Evolutionary conservation across 2,113 vertebrate genomes (phyloP).

Genomic region (Promerops cafer): DNA sequence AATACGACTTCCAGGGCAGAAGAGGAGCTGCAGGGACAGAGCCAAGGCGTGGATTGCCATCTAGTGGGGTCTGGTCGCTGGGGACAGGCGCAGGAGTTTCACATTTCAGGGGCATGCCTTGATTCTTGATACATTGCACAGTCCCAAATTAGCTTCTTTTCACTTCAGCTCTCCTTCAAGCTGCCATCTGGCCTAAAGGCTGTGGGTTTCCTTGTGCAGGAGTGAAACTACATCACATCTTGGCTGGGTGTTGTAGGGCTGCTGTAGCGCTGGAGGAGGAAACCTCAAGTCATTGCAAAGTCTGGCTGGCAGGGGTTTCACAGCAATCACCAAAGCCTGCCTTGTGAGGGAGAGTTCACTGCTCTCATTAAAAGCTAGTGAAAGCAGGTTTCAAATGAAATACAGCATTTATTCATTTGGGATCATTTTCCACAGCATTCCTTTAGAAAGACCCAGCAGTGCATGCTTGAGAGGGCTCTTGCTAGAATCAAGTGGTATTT

Average conservation of each 20-base stretch:
- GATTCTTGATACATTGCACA: background rate
- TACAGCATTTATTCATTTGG: background rate
- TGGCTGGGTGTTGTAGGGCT: background rate
- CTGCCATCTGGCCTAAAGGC: background rate
- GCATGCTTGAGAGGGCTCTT: background rate
- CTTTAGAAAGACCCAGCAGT: background rate
- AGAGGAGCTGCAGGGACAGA: background rate
- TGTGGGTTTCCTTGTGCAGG: background rate
- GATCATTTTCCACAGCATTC: background rate
- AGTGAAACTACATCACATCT: background rate
- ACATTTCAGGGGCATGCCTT: accelerated
- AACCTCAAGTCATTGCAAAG: background rate
- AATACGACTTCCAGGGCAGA: background rate
- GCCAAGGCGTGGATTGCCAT: background rate
- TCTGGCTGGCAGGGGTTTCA: background rate
- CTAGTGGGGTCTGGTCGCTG: slow-evolving; percentile 38
- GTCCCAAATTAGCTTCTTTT: background rate
- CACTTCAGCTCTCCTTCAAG: background rate
- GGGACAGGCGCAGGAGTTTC: background rate
- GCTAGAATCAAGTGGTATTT: background rate
- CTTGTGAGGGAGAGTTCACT: background rate
- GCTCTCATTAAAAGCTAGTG: background rate
- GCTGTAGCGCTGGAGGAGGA: background rate
- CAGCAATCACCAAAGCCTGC: background rate
- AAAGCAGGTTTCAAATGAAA: background rate